Evolutionary conservation across 2,113 vertebrate species (phyloP), one percentile per base, ranked within the genome.

Genomic region (Anhinga anhinga): DNA sequence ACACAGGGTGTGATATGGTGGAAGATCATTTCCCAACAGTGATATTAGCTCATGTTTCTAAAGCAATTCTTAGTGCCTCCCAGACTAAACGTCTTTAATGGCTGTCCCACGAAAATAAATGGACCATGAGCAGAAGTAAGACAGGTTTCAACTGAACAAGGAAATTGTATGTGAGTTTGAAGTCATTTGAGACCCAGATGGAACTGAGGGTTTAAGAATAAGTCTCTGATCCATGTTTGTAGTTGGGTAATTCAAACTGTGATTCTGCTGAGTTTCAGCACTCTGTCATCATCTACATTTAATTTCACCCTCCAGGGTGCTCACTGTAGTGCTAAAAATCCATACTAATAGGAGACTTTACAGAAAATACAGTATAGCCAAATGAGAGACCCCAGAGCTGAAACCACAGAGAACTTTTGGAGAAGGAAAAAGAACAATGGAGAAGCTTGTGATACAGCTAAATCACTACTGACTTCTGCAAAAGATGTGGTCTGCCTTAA

Each of bases 261-360:
- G 97, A 97, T 95, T 86, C 92, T 85, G 47, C n/a, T 82, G 96
- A 95, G 80, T 96, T 96, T 97, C 91, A 96, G 90, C 65, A 91
- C 70, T 94, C 96, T 91, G 66, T 92, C 87, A 77, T 97, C 67
- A 81, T 88, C 92, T 85, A 80, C 93, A 86, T 95, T 95, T 95
- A 95, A 96, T 97, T 93, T 92, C 66, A 84, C 76, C 36, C 92
- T 96, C 72, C 72, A 86, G 85, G 80, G 65, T 95, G 50, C 56
- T 86, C 29, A 52, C 38, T 50, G 45, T 63, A 90, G 56, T 92
- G 72, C 53, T 96, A 67, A 94, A 98, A 88, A 84, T 82, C 80
- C 81, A 94, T 83, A 66, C 88, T 91, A 96, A 92, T 71, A 67
- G 19, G 44, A 94, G 77, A 72, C 25, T 95, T 94, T 93, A 87